Base-by-base conservation (phyloP, 2,797 vertebrate species). In the Sebastolobus alascanus region DNA sequence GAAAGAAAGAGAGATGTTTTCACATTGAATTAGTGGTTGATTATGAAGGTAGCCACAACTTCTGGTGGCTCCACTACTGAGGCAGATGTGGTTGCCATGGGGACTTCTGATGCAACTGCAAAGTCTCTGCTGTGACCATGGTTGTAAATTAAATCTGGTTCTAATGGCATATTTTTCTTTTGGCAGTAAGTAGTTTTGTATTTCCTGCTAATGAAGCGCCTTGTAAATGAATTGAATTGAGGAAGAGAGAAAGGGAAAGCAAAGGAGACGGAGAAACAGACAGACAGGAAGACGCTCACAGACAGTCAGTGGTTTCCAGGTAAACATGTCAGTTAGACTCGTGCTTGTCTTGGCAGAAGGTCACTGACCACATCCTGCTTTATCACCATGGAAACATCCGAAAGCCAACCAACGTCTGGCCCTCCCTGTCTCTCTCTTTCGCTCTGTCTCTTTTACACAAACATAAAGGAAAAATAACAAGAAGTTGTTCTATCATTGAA, bases 321-420 rank as follows among this genome's bases (percentile, higher is more conserved):
- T 97, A 96, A 97, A 95, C 89, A 90, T 31, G 66, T 66, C 68
- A 20, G 86, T 87, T 50, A 78, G 83, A 71, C 52, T 58, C 13
- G 4, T 75, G 89, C 77, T 90, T 90, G 87, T 87, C 83, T 94
- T 94, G 91, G 90, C 92, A 90, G 74, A 84, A 74, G 82, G 84
- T 92, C 78, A 90, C 71, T 93, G 86, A 95, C 95, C 96, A 96
- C 96, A 96, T 97, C 95, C 96, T 96, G 93, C 85, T 96, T 94
- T 93, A 91, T 97, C 95, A 93, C 94, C 88, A 92, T 90, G 90
- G 94, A 95, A 95, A 93, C 94, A 94, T 94, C 76, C 71, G 58
- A 77, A 85, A 92, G 83, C 84, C 83, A 69, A 75, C 71, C 72
- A 71, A 58, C 22, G 67, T 87, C 75, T 86, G 73, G 56, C 14